Base-by-base conservation (phyloP, 2,113 vertebrate genomes). In the Apteryx mantelli region DNA sequence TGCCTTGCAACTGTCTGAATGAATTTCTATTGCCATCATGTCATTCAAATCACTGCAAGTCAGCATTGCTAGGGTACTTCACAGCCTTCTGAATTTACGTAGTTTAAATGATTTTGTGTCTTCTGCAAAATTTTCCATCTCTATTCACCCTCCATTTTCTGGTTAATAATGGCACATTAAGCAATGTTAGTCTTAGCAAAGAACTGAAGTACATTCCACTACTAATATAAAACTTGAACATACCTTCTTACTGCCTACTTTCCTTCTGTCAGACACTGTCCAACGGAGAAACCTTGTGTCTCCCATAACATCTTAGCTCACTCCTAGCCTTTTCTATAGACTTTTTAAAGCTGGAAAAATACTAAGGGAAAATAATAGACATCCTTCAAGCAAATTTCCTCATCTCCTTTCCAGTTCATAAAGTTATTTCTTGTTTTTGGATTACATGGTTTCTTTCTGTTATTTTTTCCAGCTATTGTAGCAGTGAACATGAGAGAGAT, bases 111-210 rank as follows among this genome's bases (percentile, higher is more conserved):
- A 30, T 18, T 11, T 9, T 79, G 40, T 38, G 13, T 40, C 60
- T 86, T 66, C 53, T 75, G 55, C 30, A 93, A 95, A 61, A 77
- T 75, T 44, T 69, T 48, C 66, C 82, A 3, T 38, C 40, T 85
- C 70, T 2, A 0, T 82, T 83, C 44, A 66, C 58, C 30, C 58
- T 75, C 60, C 24, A 84, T 92, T 93, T 95, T 75, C 65, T 78
- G 38, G 11, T n/a, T 93, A 86, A 63, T 66, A 95, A 92, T n/a
- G 93, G 60, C n/a, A 95, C 50, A 63, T 48, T 44, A 74, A 94
- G 32, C 76, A 92, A 91, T 22, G 56, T 0, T 0, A 81, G 16
- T 56, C 38, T 70, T 69, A 80, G 53, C 40, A 86, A 92, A 83
- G 50, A 83, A 44, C 17, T 58, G 64, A 93, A 88, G 40, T 66